A percentile compares a stretch with the other conserved stretches of the same genome.
These are phyloP conservation scores for Oegoconia quadripuncta DNA, from an alignment of 2,888 invertebrate genomes.

Conservation along the genomic window DNA sequence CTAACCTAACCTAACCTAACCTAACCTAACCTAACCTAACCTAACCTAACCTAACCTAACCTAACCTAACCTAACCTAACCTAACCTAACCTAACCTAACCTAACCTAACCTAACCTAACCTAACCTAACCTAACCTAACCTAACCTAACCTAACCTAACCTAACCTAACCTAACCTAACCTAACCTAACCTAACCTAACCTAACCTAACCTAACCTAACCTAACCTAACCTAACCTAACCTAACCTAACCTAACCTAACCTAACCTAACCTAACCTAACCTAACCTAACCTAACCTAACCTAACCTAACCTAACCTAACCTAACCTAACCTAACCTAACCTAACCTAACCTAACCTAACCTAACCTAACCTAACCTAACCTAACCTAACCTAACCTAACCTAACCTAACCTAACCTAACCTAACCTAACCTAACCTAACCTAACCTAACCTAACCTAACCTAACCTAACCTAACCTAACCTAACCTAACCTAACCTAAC, in stretches of 20 bases:
- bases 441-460: conserved; percentile 14
- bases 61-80: conserved; percentile 20
- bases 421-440: conserved; percentile 17
- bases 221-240: conserved; percentile 30
- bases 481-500: conserved; percentile 17
- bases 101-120: conserved; percentile 22
- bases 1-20: conserved; percentile 25
- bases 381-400: conserved; percentile 21
- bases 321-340: conserved; percentile 22
- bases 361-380: conserved; percentile 20
- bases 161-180: conserved; percentile 26
- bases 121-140: conserved; percentile 26
- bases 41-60: conserved; percentile 21
- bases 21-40: conserved; percentile 22
- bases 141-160: conserved; percentile 24
- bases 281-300: conserved; percentile 20
- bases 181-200: conserved; percentile 24
- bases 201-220: conserved; percentile 29
- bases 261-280: conserved; percentile 22
- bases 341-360: conserved; percentile 20
- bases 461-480: conserved; percentile 17
- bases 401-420: conserved; percentile 21
- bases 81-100: conserved; percentile 19
- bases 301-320: conserved; percentile 22
- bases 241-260: conserved; percentile 30